Base-by-base conservation (phyloP, 2,797 vertebrate species). In the Petrocephalus sullivani region DNA sequence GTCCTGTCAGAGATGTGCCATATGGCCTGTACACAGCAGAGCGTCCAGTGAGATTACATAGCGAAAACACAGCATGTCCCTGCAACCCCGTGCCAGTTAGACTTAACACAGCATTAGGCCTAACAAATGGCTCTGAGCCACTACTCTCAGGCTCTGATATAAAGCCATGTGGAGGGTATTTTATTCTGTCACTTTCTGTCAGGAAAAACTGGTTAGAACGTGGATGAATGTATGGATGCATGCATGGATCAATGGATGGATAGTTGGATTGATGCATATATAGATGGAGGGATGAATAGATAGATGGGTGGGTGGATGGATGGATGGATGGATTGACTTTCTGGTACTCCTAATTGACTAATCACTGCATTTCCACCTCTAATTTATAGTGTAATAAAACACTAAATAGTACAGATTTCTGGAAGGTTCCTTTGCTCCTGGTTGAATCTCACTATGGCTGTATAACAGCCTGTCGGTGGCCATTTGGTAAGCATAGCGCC, bases 21-120 rank as follows among this genome's bases (percentile, higher is more conserved):
- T 91, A 92, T 89, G 89, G 91, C 75, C 88, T 37, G 21, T 41
- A 88, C 64, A 89, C 37, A 49, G 23, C 78, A 51, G 67, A 88
- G 89, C 87, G 64, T 88, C 91, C 67, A 88, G 87, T 67, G 46
- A 53, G 87, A 90, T 90, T 87, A 78, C 37, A 58, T 19, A 41
- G 46, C 6, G 46, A 41, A 3, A 57, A 14, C 54, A 28, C 56
- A 46, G 33, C 58, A 57, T 33, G 23, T 53, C 84, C 71, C 57
- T 33, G 41, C 12, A 85, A 61, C 16, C 56, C 46, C 14, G 51
- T 58, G 49, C 53, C 28, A 5, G 10, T 81, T 57, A 56, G 4
- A 86, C 46, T 57, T 46, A 67, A 87, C 28, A 57, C 46, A 87
- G 78, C 46, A 85, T 75, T 64, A 81, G 85, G 46, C 82, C n/a